phyloP scores from a whole-genome alignment of 2,888 invertebrate species.

The Eledona agricola region DNA sequence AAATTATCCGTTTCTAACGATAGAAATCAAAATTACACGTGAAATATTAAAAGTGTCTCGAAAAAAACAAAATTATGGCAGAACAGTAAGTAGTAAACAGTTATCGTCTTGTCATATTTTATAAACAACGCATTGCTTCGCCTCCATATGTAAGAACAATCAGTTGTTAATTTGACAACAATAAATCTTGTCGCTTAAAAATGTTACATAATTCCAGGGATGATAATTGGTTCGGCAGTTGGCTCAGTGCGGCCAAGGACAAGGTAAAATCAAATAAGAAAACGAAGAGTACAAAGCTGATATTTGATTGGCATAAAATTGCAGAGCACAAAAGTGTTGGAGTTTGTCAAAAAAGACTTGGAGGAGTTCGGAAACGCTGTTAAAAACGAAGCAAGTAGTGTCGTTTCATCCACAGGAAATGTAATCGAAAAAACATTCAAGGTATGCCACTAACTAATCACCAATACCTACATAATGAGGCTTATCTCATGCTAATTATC shows the following conservation, averaged over 20 bases:
- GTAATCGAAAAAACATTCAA: slow-evolving; percentile 75
- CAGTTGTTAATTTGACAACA: slow-evolving; percentile 16
- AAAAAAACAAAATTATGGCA: slow-evolving; percentile 21
- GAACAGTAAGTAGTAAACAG: slow-evolving; percentile 31
- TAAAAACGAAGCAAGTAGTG: slow-evolving; percentile 74
- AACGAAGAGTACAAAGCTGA: no score
- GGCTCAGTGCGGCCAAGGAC: slow-evolving; percentile 61
- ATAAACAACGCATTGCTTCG: slow-evolving; percentile 6
- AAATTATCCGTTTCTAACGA: slow-evolving; percentile 20
- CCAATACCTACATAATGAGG: not conserved
- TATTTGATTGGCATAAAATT: slow-evolving; percentile 34
- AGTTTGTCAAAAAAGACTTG: slow-evolving; percentile 80
- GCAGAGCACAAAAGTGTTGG: slow-evolving; percentile 77
- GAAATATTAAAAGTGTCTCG: slow-evolving; percentile 16
- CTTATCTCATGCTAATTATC: slow-evolving; percentile 10
- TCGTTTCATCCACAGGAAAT: slow-evolving; percentile 72
- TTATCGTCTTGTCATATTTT: slow-evolving; percentile 8
- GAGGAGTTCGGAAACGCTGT: slow-evolving; percentile 78
- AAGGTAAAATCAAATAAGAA: slow-evolving; percentile 52
- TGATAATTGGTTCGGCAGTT: slow-evolving; percentile 61
- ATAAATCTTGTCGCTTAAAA: slow-evolving; percentile 9
- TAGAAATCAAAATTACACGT: slow-evolving; percentile 29
- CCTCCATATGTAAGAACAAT: slow-evolving; percentile 30
- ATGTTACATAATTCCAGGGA: slow-evolving; percentile 44
- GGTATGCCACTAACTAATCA: slow-evolving; percentile 58